phyloP scores from a whole-genome alignment of 2,888 invertebrate genomes.

The Bellardia pandia region DNA sequence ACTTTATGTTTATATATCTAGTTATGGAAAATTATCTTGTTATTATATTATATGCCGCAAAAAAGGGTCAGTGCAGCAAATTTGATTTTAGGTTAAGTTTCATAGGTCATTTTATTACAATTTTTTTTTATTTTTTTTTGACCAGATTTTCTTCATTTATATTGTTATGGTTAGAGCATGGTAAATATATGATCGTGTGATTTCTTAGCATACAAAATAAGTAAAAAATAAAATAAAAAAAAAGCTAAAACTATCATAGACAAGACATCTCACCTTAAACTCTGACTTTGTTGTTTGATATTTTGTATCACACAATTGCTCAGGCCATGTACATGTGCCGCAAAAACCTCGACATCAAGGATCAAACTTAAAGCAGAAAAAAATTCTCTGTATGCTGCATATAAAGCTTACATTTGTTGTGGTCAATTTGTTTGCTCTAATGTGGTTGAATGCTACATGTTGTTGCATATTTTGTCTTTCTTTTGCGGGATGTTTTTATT shows the following conservation, averaged over 20 bases:
- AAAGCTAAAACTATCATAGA: conserved; percentile 48
- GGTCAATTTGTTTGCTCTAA: conserved; percentile 73
- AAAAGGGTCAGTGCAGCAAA: conserved; percentile 71
- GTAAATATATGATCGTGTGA: conserved; percentile 68
- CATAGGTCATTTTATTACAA: conserved; percentile 65
- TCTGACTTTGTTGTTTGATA: conserved; percentile 68
- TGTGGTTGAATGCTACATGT: conserved; percentile 51
- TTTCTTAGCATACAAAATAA: conserved; percentile 52
- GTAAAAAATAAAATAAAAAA: conserved; percentile 1
- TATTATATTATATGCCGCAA: conserved; percentile 61
- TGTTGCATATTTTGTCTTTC: conserved; percentile 9
- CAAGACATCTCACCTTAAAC: conserved; percentile 72
- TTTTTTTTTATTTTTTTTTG: not conserved
- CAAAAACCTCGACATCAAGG: conserved; percentile 52
- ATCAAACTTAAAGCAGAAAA: conserved; percentile 30
- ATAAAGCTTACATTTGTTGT: conserved; percentile 63
- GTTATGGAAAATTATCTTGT: conserved; percentile 68
- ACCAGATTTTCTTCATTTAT: not conserved
- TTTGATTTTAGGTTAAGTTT: conserved; percentile 70
- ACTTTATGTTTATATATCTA: conserved; percentile 31
- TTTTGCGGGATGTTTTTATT: conserved; percentile 3
- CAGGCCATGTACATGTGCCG: conserved; percentile 54
- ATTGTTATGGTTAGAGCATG: conserved; percentile 42
- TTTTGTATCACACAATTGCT: conserved; percentile 60
- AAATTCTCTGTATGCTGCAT: conserved; percentile 12